These are phyloP conservation scores for Hymenochirus boettgeri DNA, from an alignment of 2,113 vertebrate species.

Conservation along the genomic window DNA sequence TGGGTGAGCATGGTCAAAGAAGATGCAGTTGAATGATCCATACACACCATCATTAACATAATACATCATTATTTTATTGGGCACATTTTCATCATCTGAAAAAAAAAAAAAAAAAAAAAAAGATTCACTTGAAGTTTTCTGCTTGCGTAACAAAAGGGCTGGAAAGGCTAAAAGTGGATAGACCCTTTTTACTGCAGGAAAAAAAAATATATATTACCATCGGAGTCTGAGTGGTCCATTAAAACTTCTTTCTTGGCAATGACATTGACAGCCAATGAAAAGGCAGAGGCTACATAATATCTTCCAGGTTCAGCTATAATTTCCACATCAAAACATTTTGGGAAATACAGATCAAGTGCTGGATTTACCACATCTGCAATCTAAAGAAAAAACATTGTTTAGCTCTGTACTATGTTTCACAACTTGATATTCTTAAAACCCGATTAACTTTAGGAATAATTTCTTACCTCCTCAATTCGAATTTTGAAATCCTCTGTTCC, in stretches of 20 bases:
- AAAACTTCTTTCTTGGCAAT: conserved; percentile 56
- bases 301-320: conserved; percentile 61
- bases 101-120: background rate
- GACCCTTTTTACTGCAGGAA: conserved; percentile 40
- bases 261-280: conserved; percentile 64
- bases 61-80: conserved; percentile 59
- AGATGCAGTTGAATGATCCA: conserved; percentile 62
- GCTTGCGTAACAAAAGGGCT: background rate
- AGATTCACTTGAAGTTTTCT: background rate
- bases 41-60: conserved; percentile 61
- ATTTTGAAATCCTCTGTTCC: conserved; percentile 53
- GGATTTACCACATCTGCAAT: conserved; percentile 56
- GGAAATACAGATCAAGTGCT: conserved; percentile 70
- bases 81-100: conserved; percentile 53
- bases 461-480: conserved; percentile 61
- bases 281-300: conserved; percentile 66
- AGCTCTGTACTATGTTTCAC: background rate
- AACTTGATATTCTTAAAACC: fast-evolving
- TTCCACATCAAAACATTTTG: conserved; percentile 61
- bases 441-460: background rate
- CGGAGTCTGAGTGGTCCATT: conserved; percentile 46
- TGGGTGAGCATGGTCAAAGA: conserved; percentile 65
- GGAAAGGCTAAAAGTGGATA: too few relatives aligned
- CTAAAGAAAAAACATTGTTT: conserved; percentile 44
- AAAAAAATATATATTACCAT: conserved; percentile 44